Percentiles rank a stretch among this genome's conserved stretches.
Conservation (phyloP, 1,140 invertebrate species). For the Pentalonia nigronervosa region DNA sequence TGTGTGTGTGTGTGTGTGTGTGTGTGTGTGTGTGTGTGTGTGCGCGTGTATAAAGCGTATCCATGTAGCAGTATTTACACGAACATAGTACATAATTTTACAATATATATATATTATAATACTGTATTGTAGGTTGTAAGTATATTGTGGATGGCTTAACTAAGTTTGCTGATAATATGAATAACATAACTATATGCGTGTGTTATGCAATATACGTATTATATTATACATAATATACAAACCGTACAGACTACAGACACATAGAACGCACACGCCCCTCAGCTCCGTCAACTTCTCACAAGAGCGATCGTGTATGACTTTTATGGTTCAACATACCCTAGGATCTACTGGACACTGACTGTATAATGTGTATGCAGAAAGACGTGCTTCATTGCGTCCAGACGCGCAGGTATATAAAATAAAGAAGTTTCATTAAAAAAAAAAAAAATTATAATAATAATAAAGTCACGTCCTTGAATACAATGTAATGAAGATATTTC, state of each 20-base stretch:
- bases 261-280: background rate
- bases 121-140: background rate
- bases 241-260: background rate
- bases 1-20: no score
- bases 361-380: background rate
- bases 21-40: no score
- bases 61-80: background rate
- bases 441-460: background rate
- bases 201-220: background rate
- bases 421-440: background rate
- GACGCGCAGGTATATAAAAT: slow-evolving; percentile 5
- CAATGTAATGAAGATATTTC: slow-evolving; percentile 24
- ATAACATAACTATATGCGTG: background rate
- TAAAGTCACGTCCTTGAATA: slow-evolving; percentile 26
- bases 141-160: background rate
- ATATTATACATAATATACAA: no score
- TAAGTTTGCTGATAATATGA: background rate
- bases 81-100: background rate
- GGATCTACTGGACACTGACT: background rate
- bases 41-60: no score
- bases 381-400: slow-evolving; percentile 43
- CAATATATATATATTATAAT: background rate
- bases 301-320: slow-evolving; percentile 50
- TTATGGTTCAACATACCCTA: slow-evolving; percentile 37
- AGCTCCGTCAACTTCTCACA: slow-evolving; percentile 13